phyloP scores from a whole-genome alignment of 1,140 invertebrate genomes.

The Ips typographus region DNA sequence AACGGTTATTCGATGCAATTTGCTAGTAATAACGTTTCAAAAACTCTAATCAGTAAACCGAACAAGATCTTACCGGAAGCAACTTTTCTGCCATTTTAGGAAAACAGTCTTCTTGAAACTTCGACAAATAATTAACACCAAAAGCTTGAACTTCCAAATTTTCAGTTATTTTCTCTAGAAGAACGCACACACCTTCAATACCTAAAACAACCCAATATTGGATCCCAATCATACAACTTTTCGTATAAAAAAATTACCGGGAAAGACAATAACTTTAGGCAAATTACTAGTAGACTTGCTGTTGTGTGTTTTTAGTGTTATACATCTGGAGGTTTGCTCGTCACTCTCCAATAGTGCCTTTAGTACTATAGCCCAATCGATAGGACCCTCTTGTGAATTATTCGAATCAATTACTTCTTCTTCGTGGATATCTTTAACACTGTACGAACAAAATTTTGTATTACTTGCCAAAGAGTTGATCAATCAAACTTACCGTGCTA shows the following conservation, averaged over 20 bases:
- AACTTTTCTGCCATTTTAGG: constrained; percentile 50
- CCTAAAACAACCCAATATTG: constrained; percentile 58
- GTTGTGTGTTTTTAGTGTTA: background rate
- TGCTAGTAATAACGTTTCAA: too few species aligned
- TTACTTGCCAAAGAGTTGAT: background rate
- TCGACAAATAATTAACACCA: constrained; percentile 63
- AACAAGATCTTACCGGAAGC: constrained; percentile 48
- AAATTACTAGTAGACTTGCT: background rate
- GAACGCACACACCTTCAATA: constrained; percentile 70
- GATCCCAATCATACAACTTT: too few species aligned
- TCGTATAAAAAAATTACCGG: constrained; percentile 3
- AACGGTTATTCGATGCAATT: too few species aligned
- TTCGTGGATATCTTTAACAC: background rate
- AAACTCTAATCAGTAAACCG: too few species aligned
- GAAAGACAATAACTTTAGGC: constrained; percentile 12
- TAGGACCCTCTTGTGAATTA: background rate
- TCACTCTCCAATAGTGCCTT: background rate
- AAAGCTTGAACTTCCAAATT: constrained; percentile 64
- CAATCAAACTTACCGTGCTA: constrained; percentile 8
- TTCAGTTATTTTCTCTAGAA: constrained; percentile 59
- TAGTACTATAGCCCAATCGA: constrained; percentile 2
- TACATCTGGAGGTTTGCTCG: background rate
- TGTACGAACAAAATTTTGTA: background rate
- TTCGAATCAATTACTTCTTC: too few species aligned
- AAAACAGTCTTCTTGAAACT: constrained; percentile 47